phyloP scores from a whole-genome alignment of 2,888 invertebrate species.

The Ichneumoninae sp. region DNA sequence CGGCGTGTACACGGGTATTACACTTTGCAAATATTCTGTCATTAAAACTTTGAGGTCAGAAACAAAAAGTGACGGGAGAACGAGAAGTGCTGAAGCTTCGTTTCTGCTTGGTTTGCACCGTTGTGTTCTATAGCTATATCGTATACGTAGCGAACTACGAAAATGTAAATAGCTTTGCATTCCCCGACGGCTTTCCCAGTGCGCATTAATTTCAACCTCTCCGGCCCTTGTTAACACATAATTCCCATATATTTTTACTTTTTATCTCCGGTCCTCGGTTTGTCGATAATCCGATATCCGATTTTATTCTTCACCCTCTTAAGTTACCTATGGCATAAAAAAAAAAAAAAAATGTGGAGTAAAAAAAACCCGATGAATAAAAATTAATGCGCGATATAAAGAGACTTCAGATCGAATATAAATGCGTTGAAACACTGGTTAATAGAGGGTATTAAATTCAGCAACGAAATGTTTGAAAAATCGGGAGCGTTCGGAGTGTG shows the following conservation, averaged over 20 bases:
- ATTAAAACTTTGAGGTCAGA: conserved; percentile 61
- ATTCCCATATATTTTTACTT: conserved; percentile 22
- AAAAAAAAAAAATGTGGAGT: neutral
- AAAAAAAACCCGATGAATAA: neutral
- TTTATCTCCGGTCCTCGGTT: neutral
- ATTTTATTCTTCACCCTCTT: too few relatives aligned
- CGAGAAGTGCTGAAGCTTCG: neutral
- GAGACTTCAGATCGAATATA: too few relatives aligned
- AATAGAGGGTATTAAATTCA: neutral
- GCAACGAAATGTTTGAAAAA: neutral
- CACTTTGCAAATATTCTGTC: conserved; percentile 62
- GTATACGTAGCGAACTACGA: neutral
- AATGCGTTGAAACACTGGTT: neutral
- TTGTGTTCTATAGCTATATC: neutral
- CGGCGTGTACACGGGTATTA: conserved; percentile 54
- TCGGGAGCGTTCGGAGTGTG: neutral
- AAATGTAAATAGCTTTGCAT: conserved; percentile 7
- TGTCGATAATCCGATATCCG: too few relatives aligned
- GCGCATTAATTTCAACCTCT: conserved; percentile 13
- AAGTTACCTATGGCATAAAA: too few relatives aligned
- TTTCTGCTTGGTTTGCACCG: neutral
- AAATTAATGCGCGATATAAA: neutral
- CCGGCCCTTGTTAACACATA: conserved; percentile 19
- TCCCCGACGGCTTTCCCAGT: neutral
- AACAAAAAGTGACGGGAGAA: conserved; percentile 29